These are phyloP conservation scores for Cottus gobio DNA, from an alignment of 2,113 vertebrate species.

Conservation along the genomic window DNA sequence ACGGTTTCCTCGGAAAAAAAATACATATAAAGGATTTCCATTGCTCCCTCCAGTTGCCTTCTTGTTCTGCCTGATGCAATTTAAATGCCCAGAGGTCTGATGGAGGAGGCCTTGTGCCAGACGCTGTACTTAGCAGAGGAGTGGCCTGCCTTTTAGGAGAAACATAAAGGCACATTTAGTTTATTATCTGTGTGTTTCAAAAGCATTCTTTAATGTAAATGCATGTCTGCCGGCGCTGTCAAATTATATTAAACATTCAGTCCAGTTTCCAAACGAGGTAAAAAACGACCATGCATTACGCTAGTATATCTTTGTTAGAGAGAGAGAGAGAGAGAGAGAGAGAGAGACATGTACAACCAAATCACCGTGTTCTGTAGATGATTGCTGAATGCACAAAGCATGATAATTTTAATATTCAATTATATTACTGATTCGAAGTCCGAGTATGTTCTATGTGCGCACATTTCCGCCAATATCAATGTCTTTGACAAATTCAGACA, in stretches of 20 bases:
- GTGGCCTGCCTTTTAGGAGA: conserved; percentile 53
- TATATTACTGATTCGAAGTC: neutral
- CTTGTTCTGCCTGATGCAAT: conserved; percentile 28
- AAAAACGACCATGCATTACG: neutral
- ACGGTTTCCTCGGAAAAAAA: neutral
- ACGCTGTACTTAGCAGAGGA: conserved; percentile 55
- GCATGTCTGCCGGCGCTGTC: conserved; percentile 10
- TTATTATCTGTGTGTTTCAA: conserved; percentile 6
- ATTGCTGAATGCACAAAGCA: neutral
- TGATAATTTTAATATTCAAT: neutral
- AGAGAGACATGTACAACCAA: neutral
- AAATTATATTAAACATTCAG: conserved; percentile 16
- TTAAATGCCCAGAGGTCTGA: conserved; percentile 30
- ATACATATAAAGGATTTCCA: neutral
- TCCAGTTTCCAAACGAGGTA: conserved; percentile 14
- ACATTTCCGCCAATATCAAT: neutral
- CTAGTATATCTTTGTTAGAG: conserved; percentile 5
- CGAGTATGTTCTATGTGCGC: neutral
- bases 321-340: neutral
- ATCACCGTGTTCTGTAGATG: neutral
- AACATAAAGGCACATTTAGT: conserved; percentile 34
- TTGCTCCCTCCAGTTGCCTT: conserved; percentile 1
- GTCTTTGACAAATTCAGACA: neutral
- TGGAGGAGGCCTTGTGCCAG: conserved; percentile 51
- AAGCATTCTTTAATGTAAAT: conserved; percentile 40